phyloP scores from a whole-genome alignment of 2,888 invertebrate species.

The Synergus umbraculus region DNA sequence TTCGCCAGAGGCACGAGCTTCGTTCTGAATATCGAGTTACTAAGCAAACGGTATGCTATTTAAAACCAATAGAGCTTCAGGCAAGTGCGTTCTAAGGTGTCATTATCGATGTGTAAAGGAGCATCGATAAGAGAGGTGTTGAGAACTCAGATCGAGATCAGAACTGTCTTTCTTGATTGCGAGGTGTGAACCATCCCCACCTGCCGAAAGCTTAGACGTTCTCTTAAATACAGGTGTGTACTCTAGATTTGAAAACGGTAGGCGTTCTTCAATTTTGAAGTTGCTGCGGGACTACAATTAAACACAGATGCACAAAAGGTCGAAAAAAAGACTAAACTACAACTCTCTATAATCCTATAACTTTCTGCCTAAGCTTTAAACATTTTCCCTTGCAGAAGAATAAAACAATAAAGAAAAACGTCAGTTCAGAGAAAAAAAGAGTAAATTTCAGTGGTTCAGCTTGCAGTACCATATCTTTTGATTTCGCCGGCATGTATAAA shows the following conservation, averaged over 20 bases:
- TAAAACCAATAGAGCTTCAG: slow-evolving; percentile 66
- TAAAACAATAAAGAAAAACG: background rate
- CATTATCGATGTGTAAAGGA: slow-evolving; percentile 68
- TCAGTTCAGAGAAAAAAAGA: background rate
- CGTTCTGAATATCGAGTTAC: slow-evolving; percentile 65
- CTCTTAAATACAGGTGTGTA: slow-evolving; percentile 7
- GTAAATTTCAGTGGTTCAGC: background rate
- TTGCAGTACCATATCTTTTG: slow-evolving; percentile 18
- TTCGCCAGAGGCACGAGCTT: slow-evolving; percentile 20
- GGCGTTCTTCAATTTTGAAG: background rate
- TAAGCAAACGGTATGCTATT: slow-evolving; percentile 72
- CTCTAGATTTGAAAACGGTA: background rate
- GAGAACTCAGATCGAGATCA: slow-evolving; percentile 73
- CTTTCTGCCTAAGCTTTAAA: background rate
- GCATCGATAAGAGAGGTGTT: slow-evolving; percentile 76
- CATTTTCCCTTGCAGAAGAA: background rate
- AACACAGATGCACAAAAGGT: background rate
- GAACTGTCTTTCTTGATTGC: slow-evolving; percentile 61
- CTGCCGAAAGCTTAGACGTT: slow-evolving; percentile 50
- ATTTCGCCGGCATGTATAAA: slow-evolving; percentile 31
- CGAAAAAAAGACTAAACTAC: too few species aligned
- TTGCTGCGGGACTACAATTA: background rate
- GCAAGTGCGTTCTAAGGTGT: slow-evolving; percentile 69
- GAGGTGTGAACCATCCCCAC: slow-evolving; percentile 67
- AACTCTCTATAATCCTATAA: too few species aligned